Base-by-base conservation (phyloP, 2,888 invertebrate species). In the Lamproptera curius region DNA sequence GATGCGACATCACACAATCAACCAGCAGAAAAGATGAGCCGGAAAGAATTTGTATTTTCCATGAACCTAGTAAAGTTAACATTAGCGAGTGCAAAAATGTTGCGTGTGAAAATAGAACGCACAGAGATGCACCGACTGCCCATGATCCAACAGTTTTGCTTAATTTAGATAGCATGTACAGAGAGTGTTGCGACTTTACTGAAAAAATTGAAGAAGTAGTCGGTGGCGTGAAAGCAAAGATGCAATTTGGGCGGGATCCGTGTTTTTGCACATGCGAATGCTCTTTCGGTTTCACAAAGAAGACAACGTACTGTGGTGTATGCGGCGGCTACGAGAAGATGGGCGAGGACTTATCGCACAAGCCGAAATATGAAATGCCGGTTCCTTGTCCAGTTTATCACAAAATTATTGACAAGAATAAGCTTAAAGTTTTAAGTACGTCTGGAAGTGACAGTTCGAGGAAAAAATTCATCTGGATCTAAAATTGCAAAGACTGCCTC, bases 221-320 rank as follows among this genome's bases (percentile, higher is more conserved):
- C 3, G 75, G 77, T 8, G 74, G 61, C 20, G 56, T 80, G 33
- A 61, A 55, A 51, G 73, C 76, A 2, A 69, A 70, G 45, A 63
- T 77, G 63, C 65, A 71, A 54, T 56, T 74, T 17, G 66, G 66
- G 2, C 53, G 62, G 9, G 67, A 75, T 38, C 72, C 76, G 13
- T 87, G 87, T 58, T 80, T 61, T 55, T 87, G 87, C 56, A 63
- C 77, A 38, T 87, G 87, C 48, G 76, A 83, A 53, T 87, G 87
- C 56, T 63, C 59, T 28, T 84, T 85, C 64, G 78, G 73, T 13
- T 81, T 79, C 52, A 63, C 61, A 13, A 84, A 76, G 54, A 79
- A 66, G 52, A 86, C 87, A 0, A 82, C 76, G 31, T 85, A 76
- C 54, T 86, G 87, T 50, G 63, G 61, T 10, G 53, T 82, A 42